Percentiles rank a stretch among this genome's conserved stretches.
phyloP scores from a whole-genome alignment of 1,140 invertebrate species.

The Antheraea mylitta region DNA sequence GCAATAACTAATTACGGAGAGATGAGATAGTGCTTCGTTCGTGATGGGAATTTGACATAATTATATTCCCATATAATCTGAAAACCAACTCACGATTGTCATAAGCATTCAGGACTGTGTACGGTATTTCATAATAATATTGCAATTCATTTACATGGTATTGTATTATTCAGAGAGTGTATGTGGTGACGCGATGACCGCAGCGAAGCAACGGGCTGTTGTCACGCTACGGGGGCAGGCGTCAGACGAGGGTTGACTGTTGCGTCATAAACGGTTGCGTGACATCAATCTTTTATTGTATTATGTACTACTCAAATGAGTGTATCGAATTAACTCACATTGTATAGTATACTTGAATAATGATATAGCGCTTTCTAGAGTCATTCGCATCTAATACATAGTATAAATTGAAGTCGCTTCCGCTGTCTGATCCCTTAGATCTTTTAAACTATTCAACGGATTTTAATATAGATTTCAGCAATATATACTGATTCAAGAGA shows the following conservation, averaged over 20 bases:
- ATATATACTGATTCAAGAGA: no score
- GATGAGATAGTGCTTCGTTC: slow-evolving; percentile 28
- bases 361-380: no score
- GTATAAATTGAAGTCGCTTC: no score
- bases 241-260: neutral
- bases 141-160: slow-evolving; percentile 65
- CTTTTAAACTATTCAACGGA: no score
- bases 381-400: no score
- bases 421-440: no score
- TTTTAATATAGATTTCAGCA: no score
- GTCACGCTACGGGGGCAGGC: neutral
- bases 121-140: slow-evolving; percentile 56
- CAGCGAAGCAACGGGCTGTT: neutral
- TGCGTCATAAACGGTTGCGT: slow-evolving; percentile 9
- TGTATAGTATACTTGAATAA: neutral
- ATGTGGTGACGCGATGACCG: slow-evolving; percentile 4
- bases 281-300: slow-evolving; percentile 10
- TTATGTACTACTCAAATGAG: neutral
- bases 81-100: slow-evolving; percentile 33
- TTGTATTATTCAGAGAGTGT: slow-evolving; percentile 38
- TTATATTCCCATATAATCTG: slow-evolving; percentile 44
- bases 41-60: slow-evolving; percentile 30
- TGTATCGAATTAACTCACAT: neutral
- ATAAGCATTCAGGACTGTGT: slow-evolving; percentile 51
- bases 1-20: no score